phyloP scores from a whole-genome alignment of 2,888 invertebrate species.

The Drosophila falleni region DNA sequence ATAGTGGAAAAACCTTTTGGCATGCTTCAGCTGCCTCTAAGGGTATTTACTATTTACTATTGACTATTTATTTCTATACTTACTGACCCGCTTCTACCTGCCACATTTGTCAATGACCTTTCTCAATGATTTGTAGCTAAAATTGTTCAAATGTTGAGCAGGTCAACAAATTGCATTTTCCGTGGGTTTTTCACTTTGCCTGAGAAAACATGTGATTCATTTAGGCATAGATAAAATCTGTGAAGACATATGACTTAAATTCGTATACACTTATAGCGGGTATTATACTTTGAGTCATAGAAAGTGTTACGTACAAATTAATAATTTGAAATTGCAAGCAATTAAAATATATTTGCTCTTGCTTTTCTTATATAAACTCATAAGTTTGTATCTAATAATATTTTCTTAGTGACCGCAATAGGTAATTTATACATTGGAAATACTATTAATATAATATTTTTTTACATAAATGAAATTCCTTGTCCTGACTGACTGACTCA shows the following conservation, averaged over 20 bases:
- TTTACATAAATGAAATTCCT: no score
- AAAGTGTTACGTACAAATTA: no score
- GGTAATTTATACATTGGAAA: no score
- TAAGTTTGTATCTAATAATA: no score
- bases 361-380: no score
- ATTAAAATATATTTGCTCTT: no score
- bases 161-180: conserved; percentile 29
- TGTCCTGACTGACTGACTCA: no score
- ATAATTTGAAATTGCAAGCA: no score
- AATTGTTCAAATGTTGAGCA: conserved; percentile 11
- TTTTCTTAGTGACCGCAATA: no score
- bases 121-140: conserved; percentile 18
- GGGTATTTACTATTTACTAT: conserved; percentile 9
- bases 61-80: conserved; percentile 8
- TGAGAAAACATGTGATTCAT: neutral
- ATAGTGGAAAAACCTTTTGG: conserved; percentile 39
- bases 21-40: conserved; percentile 39
- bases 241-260: neutral
- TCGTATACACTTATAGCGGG: neutral
- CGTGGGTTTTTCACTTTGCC: neutral
- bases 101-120: conserved; percentile 42
- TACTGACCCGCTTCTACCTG: conserved; percentile 11
- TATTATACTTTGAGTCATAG: neutral
- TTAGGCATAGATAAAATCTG: neutral
- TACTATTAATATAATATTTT: no score